Base-by-base conservation (phyloP, 2,113 vertebrate species). In the Paramisgurnus dabryanus region DNA sequence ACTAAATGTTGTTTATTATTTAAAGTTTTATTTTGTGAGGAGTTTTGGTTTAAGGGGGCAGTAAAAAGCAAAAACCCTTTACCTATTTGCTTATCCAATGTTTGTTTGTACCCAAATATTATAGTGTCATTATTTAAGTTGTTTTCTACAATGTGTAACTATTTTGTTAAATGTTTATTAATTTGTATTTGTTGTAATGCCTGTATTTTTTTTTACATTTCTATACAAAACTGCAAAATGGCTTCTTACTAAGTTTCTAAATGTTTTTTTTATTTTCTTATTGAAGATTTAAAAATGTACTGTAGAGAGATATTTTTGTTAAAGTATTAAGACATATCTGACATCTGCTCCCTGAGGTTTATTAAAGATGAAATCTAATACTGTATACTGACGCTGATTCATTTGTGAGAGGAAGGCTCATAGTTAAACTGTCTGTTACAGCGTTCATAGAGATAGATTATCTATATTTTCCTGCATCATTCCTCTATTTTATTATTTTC, bases 101-200 rank as follows among this genome's bases (percentile, higher is more conserved):
- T 68, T 72, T 61, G 67, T 58, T 76, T 84, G 85, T 87, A 79
- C 82, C 67, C 84, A 85, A 84, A 73, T 67, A 86, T 78, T 85
- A 39, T 87, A 85, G 79, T 78, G 82, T 80, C 53, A 76, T 63
- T 17, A 63, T 73, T 86, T 63, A 79, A 77, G 84, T 43, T 86
- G 27, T 47, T 76, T 73, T 73, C 39, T 86, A 76, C 75, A 40
- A 73, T 79, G 66, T 77, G 64, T 64, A 65, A 76, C 74, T 85
- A 80, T 84, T 84, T 78, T 83, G 67, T 84, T 76, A 68, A 83
- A 45, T 83, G 70, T 76, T 85, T 55, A 73, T 55, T 72, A 43
- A 79, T 80, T 34, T 67, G 82, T 77, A 77, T 87, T 58, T 65
- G 73, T 55, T 68, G 40, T 2, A 34, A 34, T 34, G 27, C 2